Conservation (phyloP, 1,140 invertebrate species). For the Ips typographus region DNA sequence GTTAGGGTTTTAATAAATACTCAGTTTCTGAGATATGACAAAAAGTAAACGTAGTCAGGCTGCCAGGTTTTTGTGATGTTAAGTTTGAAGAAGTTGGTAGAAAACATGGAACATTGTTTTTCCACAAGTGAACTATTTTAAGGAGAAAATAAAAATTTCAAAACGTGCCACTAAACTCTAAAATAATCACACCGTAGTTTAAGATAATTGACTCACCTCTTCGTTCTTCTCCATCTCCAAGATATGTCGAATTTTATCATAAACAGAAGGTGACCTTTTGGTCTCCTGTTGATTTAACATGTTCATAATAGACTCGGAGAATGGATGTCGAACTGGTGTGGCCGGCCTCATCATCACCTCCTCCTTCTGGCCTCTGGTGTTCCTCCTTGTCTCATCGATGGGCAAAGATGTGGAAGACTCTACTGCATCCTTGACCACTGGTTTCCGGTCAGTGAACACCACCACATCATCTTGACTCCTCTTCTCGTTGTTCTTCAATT, state of each 20-base stretch:
- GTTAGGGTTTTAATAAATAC: too few relatives aligned
- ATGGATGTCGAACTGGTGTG: conserved; percentile 53
- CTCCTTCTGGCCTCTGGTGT: conserved; percentile 60
- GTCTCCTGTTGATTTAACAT: conserved; percentile 51
- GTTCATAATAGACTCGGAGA: conserved; percentile 54
- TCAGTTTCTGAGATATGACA: too few relatives aligned
- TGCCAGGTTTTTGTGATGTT: too few relatives aligned
- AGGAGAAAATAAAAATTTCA: too few relatives aligned
- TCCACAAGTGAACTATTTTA: too few relatives aligned
- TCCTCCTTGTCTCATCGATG: conserved; percentile 29
- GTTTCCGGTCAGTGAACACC: conserved; percentile 39
- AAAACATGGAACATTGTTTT: too few relatives aligned
- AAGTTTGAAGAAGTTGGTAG: too few relatives aligned
- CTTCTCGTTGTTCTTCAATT: conserved; percentile 34
- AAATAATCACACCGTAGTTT: background rate
- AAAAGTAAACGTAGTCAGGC: too few relatives aligned
- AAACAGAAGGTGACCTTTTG: conserved; percentile 54
- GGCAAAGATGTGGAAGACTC: conserved; percentile 24
- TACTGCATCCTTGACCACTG: conserved; percentile 35
- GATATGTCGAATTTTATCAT: conserved; percentile 59
- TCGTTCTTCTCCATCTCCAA: conserved; percentile 57
- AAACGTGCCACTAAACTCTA: too few relatives aligned
- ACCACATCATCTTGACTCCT: conserved; percentile 12
- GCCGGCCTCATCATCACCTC: conserved; percentile 61
- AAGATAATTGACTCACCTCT: conserved; percentile 49